Base-by-base conservation (phyloP, 1,140 invertebrate species). In the Zaprionus ghesquierei region DNA sequence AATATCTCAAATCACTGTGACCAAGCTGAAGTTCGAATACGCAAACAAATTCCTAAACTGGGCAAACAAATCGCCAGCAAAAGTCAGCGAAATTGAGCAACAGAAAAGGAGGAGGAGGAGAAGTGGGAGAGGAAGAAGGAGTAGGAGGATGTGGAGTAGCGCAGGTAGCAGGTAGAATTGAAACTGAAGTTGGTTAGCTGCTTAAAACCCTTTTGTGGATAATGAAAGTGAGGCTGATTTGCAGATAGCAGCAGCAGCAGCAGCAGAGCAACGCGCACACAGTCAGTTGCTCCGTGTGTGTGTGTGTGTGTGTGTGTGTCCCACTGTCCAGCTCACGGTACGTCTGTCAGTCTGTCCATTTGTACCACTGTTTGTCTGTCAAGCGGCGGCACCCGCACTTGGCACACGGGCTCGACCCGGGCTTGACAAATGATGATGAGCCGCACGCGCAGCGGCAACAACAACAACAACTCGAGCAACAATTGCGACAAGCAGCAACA, bases 381-480 rank as follows among this genome's bases (percentile, higher is more conserved):
- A 51, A 31, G 56, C 65, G 33, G 23, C 65, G 49, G 65, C 65
- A 69, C 65, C 65, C 65, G 59, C 66, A 62, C 66, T 54, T 54
- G 49, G 13, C 54, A 66, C 63, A 25, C 53, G 22, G 22, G 1
- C 20, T 8, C 38, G 18, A 27, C 51, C 5, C 22, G 9, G 22
- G 35, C 62, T 59, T 71, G 69, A 71, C 69, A 65, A 71, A 71
- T 71, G 62, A 71, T 71, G 69, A 71, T 71, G 69, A 71, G 69
- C 62, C 62, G 69, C 69, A 71, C 69, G 69, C 69, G 69, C 62
- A 71, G 69, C 53, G 55, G 9, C 33, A 53, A 8, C 44, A 51
- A 31, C 58, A 60, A 49, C 63, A n/a, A 58, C 59, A 50, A 62
- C 64, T 35, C 18, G 20, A 56, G 56, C 38, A 46, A 44, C 56